Base-by-base conservation (phyloP, 2,797 vertebrate genomes). In the Sciaenops ocellatus region DNA sequence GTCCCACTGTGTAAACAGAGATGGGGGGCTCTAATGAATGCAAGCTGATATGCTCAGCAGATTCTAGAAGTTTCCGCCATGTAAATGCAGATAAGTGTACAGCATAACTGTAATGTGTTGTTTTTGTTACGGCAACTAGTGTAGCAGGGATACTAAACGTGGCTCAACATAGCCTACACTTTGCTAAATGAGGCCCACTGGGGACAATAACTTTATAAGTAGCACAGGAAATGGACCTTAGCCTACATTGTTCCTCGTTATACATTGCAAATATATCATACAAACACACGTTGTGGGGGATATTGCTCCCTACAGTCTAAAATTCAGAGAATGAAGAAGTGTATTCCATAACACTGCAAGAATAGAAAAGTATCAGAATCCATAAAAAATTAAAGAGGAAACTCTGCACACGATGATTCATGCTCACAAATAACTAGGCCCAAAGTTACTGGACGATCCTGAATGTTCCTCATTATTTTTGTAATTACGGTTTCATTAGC, bases 401-500 rank as follows among this genome's bases (percentile, higher is more conserved):
- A 79, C 16, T 24, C 65, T 83, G 69, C 64, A 76, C 70, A 63
- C 46, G 46, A 61, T 81, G 79, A 90, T 77, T 87, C 80, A 66
- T 78, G 82, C 71, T 82, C 74, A 73, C 71, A 88, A 92, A 91
- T 83, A 83, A 88, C 79, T 78, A 78, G 84, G 73, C 78, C 72
- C 61, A 80, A 85, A 90, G 77, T 87, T 79, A 80, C 75, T 80
- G 84, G 89, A 89, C 60, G 34, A 86, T 69, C 56, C 78, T 66
- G 76, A 80, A 47, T 85, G 68, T 73, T 87, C 78, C 88, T 92
- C 90, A 92, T 94, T 92, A 92, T 92, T 90, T 92, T 88, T 89
- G 79, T 90, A 90, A 93, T 93, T 92, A 92, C 79, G 83, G 41
- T 93, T 91, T 91, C 90, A 93, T 93, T 93, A 90, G 86, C 79